Percentiles rank a stretch among this genome's conserved stretches.
Evolutionary conservation across 2,888 invertebrate genomes (phyloP).

Genomic region (Caenorhabditis sp.): DNA sequence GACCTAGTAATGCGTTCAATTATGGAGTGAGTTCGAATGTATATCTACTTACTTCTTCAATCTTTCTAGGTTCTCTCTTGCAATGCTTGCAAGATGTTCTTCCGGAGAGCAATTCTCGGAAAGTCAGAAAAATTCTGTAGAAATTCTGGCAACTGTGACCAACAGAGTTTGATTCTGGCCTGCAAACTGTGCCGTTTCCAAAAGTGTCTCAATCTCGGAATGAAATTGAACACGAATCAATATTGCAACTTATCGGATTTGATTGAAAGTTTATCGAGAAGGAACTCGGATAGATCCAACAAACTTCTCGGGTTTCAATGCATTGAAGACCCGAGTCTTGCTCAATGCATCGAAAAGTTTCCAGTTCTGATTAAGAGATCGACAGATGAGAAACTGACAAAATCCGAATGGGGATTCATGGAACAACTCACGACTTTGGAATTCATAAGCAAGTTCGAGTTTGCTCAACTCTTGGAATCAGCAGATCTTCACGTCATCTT

Average conservation of each 20-base stretch:
- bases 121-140: constrained; percentile 29
- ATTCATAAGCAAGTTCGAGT: constrained; percentile 34
- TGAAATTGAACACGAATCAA: constrained; percentile 31
- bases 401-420: constrained; percentile 34
- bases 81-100: constrained; percentile 39
- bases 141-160: constrained; percentile 24
- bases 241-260: constrained; percentile 21
- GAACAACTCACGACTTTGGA: constrained; percentile 37
- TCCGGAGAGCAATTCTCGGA: constrained; percentile 33
- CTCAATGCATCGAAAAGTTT: constrained; percentile 7
- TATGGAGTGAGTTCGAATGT: constrained; percentile 10
- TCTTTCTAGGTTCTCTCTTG: constrained; percentile 26
- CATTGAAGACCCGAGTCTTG: constrained; percentile 13
- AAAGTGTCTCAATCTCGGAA: constrained; percentile 26
- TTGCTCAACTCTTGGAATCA: constrained; percentile 4
- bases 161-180: background rate
- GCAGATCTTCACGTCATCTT: constrained; percentile 16
- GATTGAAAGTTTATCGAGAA: constrained; percentile 17
- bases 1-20: constrained; percentile 23
- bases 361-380: constrained; percentile 2
- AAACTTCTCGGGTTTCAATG: constrained; percentile 28
- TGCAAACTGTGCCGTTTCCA: constrained; percentile 22
- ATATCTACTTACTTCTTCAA: background rate
- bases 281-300: constrained; percentile 26
- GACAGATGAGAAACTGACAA: constrained; percentile 2